Percentiles rank a stretch among this genome's conserved stretches.
These are phyloP conservation scores for Himalopsyche kuldschensis DNA, from an alignment of 2,888 invertebrate species.

Conservation along the genomic window DNA sequence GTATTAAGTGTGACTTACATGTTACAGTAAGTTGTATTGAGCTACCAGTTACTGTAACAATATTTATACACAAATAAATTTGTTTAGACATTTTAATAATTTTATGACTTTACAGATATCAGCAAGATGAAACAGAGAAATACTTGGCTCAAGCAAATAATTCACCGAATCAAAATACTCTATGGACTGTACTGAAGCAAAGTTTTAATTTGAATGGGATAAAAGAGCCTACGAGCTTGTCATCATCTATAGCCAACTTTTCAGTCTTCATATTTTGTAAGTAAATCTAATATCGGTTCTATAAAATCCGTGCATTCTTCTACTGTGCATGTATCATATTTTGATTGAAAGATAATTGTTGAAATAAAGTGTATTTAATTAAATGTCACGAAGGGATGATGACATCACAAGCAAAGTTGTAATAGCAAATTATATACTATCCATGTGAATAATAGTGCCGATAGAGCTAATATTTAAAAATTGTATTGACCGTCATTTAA, in stretches of 20 bases:
- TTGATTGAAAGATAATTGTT: too few relatives aligned
- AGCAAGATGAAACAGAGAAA: conserved; percentile 45
- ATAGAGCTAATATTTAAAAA: background rate
- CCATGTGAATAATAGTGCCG: too few relatives aligned
- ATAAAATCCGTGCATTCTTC: too few relatives aligned
- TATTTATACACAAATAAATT: too few relatives aligned
- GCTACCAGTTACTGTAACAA: too few relatives aligned
- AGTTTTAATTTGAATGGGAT: conserved; percentile 72
- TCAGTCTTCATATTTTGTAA: conserved; percentile 62
- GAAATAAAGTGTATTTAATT: too few relatives aligned
- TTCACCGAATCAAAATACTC: conserved; percentile 42
- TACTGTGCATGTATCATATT: too few relatives aligned
- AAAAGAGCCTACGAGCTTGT: conserved; percentile 66
- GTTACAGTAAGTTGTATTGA: too few relatives aligned
- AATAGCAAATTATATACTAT: too few relatives aligned
- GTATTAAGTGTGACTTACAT: background rate
- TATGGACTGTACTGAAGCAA: conserved; percentile 55
- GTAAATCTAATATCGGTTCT: conserved; percentile 28
- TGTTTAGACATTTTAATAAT: background rate
- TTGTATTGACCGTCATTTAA: background rate
- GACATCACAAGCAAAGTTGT: background rate
- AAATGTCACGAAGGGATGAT: too few relatives aligned
- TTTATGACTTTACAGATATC: conserved; percentile 46
- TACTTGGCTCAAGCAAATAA: conserved; percentile 42
- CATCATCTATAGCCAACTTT: conserved; percentile 67